Base-by-base conservation (phyloP, 2,113 vertebrate species). In the Stegostoma tigrinum region DNA sequence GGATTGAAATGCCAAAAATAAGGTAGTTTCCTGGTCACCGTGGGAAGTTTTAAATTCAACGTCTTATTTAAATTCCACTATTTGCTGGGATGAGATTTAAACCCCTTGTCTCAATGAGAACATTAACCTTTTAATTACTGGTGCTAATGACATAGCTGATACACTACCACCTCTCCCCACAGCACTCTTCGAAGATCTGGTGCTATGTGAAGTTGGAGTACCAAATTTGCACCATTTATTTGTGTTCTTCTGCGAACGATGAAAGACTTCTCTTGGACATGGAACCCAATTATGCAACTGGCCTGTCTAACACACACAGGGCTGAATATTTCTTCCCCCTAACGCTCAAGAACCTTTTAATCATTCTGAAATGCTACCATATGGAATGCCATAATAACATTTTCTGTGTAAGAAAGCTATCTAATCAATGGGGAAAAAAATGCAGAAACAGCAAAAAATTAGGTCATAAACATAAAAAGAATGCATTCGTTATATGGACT, bases 381-480 rank as follows among this genome's bases (percentile, higher is more conserved):
- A 89, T 10, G 30, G 34, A 89, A 52, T 87, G 85, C 85, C 83
- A 48, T 6, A 86, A 42, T 86, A 86, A 8, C 86, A 89, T 55
- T 27, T 30, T 89, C 7, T 7, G 83, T 89, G 10, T 48, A 55
- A 89, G 48, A 61, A 55, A 5, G 24, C 86, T 30, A 12, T 55
- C 86, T 34, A 52, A 89, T 89, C 86, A 89, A 89, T 30, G 7
- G 86, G 21, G 4, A 1, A 3, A 42, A 38, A 55, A 55, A 55
- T 89, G 86, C 86, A 30, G 48, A 55, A 89, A 89, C 86, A 89
- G 86, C 86, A 89, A 64, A 90, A 85, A 90, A 90, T 90, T 61
- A 90, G 52, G 83, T 85, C 83, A 85, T 19, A 61, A 61, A 34
- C 24, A 55, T 34, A 15, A 61, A 61, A 61, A 61, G 48, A 90